A percentile compares a stretch with the other conserved stretches of the same genome.
These are phyloP conservation scores for Macquaria australasica DNA, from an alignment of 2,113 vertebrate genomes.

Conservation along the genomic window DNA sequence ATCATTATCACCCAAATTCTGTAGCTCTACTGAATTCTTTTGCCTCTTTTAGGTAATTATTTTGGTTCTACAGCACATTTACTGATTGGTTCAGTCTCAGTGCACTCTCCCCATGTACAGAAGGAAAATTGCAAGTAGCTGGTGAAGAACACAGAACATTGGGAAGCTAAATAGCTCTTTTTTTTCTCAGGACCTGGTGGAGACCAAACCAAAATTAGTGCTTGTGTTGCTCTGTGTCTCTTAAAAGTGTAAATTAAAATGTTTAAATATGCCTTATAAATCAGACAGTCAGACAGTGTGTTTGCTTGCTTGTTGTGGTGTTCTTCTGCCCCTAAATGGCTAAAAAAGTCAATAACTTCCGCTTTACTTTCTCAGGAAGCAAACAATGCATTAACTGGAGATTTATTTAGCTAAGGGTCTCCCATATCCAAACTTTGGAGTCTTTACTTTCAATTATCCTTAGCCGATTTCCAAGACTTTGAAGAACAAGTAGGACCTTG, in stretches of 20 bases:
- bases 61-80: not conserved
- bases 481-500: not conserved
- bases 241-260: not conserved
- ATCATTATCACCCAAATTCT: not conserved
- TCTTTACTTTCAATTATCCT: not conserved
- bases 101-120: not conserved
- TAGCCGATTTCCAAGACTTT: not conserved
- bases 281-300: not conserved
- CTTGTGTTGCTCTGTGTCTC: not conserved
- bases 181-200: not conserved
- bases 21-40: not conserved
- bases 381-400: not conserved
- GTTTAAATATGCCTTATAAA: not conserved
- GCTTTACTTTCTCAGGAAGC: not conserved
- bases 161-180: not conserved
- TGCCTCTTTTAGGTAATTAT: not conserved
- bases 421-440: too few relatives aligned
- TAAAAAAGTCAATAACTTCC: not conserved
- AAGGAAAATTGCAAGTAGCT: not conserved
- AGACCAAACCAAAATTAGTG: not conserved
- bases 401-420: not conserved
- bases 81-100: not conserved
- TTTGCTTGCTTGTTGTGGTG: not conserved
- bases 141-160: not conserved
- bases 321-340: not conserved